phyloP scores from a whole-genome alignment of 2,797 vertebrate genomes.

The Myripristis murdjan region DNA sequence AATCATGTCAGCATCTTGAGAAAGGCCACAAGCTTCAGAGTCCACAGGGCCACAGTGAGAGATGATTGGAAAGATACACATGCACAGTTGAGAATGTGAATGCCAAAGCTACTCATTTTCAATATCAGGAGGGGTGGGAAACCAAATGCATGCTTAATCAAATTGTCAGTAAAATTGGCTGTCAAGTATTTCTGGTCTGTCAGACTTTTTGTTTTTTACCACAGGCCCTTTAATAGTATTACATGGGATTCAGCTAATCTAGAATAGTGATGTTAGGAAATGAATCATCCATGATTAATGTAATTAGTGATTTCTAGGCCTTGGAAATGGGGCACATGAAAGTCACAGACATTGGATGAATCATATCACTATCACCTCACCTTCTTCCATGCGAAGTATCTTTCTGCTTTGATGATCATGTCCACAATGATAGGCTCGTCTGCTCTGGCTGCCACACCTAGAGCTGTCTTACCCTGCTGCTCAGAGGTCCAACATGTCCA shows the following conservation, averaged over 20 bases:
- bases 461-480: conserved; percentile 91
- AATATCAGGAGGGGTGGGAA: conserved; percentile 40
- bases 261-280: conserved; percentile 40
- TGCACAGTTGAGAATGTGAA: conserved; percentile 62
- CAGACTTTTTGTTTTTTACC: conserved; percentile 33
- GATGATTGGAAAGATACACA: conserved; percentile 49
- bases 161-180: conserved; percentile 56
- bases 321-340: conserved; percentile 11
- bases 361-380: conserved; percentile 77
- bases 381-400: conserved; percentile 87
- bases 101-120: conserved; percentile 44
- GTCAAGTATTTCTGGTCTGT: conserved; percentile 44
- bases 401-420: conserved; percentile 96
- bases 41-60: conserved; percentile 26
- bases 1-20: conserved; percentile 78
- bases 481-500: conserved; percentile 49
- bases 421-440: conserved; percentile 89
- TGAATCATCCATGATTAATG: conserved; percentile 56
- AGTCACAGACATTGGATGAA: conserved; percentile 1
- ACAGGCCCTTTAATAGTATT: conserved; percentile 50
- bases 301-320: conserved; percentile 47
- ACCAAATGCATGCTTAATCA: conserved; percentile 50
- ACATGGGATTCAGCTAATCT: conserved; percentile 36
- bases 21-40: conserved; percentile 72
- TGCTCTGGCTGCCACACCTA: conserved; percentile 90